Evolutionary conservation across 2,113 vertebrate genomes (phyloP), one percentile per base, ranked within the genome.

Genomic region (Tretioscincus oriximinensis): DNA sequence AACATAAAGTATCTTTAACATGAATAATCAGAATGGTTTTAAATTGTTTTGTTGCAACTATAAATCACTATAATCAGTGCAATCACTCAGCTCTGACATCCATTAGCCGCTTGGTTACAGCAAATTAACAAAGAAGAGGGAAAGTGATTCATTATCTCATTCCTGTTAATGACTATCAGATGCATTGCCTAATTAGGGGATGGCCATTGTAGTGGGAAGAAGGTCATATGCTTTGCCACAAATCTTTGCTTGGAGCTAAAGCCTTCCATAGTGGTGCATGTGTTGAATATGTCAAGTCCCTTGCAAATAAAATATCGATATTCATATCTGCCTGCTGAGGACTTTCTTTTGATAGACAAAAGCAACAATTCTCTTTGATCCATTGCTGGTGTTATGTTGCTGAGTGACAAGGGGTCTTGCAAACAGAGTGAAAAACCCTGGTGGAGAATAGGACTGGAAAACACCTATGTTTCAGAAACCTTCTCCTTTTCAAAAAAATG

Each of bases 121-220:
- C 96, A 97, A 97, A 99, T 98, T 97, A 99, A 96, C 96, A 96
- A 96, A 96, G 96, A 96, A 94, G 95, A 95, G 95, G 96, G 95
- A 95, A 95, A 96, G 96, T 96, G 96, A 95, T 97, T 98, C 96
- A 97, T 97, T 98, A 97, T 97, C 96, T 93, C 96, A 94, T 96
- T 96, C 95, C 95, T 96, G 95, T 97, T 98, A 97, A 98, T 97
- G 97, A 98, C 96, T 97, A 97, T 98, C 97, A 97, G 96, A 97
- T 97, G 96, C 96, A 96, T 95, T 93, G 95, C 93, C 95, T 97
- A 98, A 98, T 98, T 98, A 97, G 95, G 93, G 94, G 94, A 94
- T 95, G 95, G 96, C 95, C 95, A 94, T 94, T 95, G 94, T 94
- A 94, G 94, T 93, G 90, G 95, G 95, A 93, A 95, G 96, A 96